These are phyloP conservation scores for Agrotis puta DNA, from an alignment of 2,888 invertebrate species.

Conservation along the genomic window DNA sequence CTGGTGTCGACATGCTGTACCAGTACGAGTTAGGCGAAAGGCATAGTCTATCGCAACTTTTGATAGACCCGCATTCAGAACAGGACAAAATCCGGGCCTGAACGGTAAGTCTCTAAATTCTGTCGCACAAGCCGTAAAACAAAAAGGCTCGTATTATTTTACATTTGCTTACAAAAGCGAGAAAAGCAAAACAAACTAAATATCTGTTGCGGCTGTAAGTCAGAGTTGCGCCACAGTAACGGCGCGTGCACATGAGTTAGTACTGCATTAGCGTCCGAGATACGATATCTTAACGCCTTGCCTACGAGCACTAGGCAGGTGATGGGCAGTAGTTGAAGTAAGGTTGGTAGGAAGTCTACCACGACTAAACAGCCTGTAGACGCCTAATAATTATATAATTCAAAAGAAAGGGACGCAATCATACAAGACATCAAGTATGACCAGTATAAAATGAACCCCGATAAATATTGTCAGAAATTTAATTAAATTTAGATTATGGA, in stretches of 20 bases:
- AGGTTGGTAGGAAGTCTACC: too few species aligned
- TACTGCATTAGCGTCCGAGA: conserved; percentile 86
- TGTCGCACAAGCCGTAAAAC: conserved; percentile 42
- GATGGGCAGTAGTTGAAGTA: conserved; percentile 54
- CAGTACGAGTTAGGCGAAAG: not conserved
- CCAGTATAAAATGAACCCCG: too few species aligned
- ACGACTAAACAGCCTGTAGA: too few species aligned
- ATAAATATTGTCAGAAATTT: too few species aligned
- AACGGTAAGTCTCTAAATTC: conserved; percentile 45
- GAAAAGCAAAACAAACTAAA: conserved; percentile 69
- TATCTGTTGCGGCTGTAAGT: conserved; percentile 75
- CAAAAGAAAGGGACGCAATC: too few species aligned
- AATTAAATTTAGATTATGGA: too few species aligned
- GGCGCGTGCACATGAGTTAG: conserved; percentile 88
- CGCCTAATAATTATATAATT: too few species aligned
- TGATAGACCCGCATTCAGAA: conserved; percentile 24
- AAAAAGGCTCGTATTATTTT: conserved; percentile 54
- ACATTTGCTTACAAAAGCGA: conserved; percentile 61
- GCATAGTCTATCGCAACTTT: not conserved
- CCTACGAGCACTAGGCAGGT: conserved; percentile 54
- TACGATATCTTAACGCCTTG: conserved; percentile 87
- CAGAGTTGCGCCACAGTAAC: conserved; percentile 78
- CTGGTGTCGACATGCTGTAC: too few species aligned
- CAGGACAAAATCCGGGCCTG: conserved; percentile 20
- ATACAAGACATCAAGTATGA: too few species aligned